Evolutionary conservation across 2,113 vertebrate genomes (phyloP).

Genomic region (Phycodurus eques): DNA sequence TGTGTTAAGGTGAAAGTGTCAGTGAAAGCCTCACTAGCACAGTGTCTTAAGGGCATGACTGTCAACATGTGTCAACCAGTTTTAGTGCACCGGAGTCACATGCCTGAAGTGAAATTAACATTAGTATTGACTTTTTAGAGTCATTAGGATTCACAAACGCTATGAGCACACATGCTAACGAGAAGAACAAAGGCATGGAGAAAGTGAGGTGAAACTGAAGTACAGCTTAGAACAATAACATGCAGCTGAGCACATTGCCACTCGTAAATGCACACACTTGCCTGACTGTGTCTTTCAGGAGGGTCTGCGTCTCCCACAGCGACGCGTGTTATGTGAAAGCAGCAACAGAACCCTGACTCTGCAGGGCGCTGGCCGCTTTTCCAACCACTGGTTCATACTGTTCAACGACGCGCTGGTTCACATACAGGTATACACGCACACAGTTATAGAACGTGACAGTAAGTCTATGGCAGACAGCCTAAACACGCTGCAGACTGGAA

Average conservation of each 20-base stretch:
- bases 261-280: neutral
- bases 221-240: neutral
- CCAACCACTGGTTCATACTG: conserved; percentile 95
- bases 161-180: neutral
- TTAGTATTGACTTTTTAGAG: neutral
- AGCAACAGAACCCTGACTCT: conserved; percentile 85
- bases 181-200: neutral
- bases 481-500: neutral
- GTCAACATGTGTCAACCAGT: neutral
- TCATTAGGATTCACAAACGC: neutral
- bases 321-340: conserved; percentile 91
- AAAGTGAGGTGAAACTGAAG: neutral
- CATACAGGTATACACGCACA: conserved; percentile 80
- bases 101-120: neutral
- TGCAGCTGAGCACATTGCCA: neutral
- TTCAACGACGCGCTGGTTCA: conserved; percentile 96
- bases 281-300: conserved; percentile 71
- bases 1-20: neutral
- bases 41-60: neutral
- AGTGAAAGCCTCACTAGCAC: neutral
- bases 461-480: neutral
- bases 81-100: neutral
- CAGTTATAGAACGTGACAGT: neutral
- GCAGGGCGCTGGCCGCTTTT: conserved; percentile 92
- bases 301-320: conserved; percentile 83